phyloP scores from a whole-genome alignment of 2,888 invertebrate species.

The Bugulina stolonifera region DNA sequence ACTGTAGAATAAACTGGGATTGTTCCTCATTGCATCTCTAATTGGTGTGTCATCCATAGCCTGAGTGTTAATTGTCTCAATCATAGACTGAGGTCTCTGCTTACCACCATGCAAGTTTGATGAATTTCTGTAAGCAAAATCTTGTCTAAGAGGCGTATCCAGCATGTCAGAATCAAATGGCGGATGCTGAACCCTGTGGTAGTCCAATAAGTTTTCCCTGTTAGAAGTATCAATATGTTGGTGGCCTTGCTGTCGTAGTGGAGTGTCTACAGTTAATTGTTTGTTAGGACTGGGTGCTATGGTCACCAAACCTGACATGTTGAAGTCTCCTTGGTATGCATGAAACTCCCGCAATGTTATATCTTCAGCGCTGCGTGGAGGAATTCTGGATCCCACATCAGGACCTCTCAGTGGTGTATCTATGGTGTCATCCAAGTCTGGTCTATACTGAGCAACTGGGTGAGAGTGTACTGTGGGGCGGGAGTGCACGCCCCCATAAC shows the following conservation, averaged over 20 bases:
- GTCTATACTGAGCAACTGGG: not conserved
- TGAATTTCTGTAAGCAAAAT: not conserved
- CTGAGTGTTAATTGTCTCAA: not conserved
- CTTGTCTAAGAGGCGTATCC: not conserved
- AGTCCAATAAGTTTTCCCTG: not conserved
- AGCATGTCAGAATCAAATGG: not conserved
- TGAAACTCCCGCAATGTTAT: not conserved
- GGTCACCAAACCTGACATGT: no score
- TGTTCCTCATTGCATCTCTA: not conserved
- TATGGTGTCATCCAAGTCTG: not conserved
- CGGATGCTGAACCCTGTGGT: not conserved
- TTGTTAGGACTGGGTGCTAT: not conserved
- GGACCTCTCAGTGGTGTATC: not conserved
- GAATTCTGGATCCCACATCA: not conserved
- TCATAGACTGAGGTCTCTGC: conserved; percentile 16
- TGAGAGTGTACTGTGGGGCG: not conserved
- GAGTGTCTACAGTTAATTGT: not conserved
- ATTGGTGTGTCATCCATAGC: not conserved
- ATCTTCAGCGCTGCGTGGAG: not conserved
- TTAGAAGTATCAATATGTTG: not conserved
- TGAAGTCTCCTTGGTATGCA: not conserved
- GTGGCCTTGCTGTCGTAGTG: not conserved
- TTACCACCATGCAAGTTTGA: not conserved
- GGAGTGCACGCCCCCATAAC: no score
- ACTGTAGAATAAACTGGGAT: not conserved